Base-by-base conservation (phyloP, 2,888 invertebrate genomes). In the Acholoe squamosa region DNA sequence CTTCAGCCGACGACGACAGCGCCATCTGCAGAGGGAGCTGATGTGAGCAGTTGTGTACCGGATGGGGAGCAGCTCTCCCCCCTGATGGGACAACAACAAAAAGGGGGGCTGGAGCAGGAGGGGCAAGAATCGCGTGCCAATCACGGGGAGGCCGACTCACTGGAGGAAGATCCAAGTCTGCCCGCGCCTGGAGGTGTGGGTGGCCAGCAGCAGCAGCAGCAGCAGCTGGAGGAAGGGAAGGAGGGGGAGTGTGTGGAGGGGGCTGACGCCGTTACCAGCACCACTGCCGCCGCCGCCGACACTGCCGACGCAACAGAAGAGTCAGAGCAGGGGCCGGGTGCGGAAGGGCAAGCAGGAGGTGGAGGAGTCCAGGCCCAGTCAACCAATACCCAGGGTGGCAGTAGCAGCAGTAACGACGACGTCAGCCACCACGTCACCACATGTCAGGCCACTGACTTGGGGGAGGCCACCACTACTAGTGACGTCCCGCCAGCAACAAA, bases 261-360 rank as follows among this genome's bases (percentile, higher is more conserved):
- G 1, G 14, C n/a, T 61, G 1, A 7, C 14, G n/a, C 31, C 71
- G 28, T 25, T 28, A 71, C 71, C 71, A 0, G 28, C 71, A 25
- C 28, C 71, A 71, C 28, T 28, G 14, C 25, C 28, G 12, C 71
- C 71, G 14, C 71, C 31, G 71, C 28, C 25, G 71, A 1, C 3
- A 25, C 25, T 25, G 28, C 12, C 25, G 71, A n/a, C 14, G 28
- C 71, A n/a, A 28, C 84, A 84, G 84, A 84, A 10, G 43, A 43
- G 84, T 31, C 43, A 19, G 52, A 84, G 84, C 84, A 10, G 52
- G 84, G 43, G 84, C 43, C 22, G 84, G 84, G 84, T 43, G 84
- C 7, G 84, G 84, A 34, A 43, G 84, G 84, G n/a, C 7, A 0
- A 0, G 1, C 43, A 51, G 12, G 5, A 43, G 84, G 34, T 10